Percentiles rank a stretch among this genome's conserved stretches.
These are phyloP conservation scores for Microtus oregoni DNA, from an alignment of 2,113 vertebrate species.

Conservation along the genomic window DNA sequence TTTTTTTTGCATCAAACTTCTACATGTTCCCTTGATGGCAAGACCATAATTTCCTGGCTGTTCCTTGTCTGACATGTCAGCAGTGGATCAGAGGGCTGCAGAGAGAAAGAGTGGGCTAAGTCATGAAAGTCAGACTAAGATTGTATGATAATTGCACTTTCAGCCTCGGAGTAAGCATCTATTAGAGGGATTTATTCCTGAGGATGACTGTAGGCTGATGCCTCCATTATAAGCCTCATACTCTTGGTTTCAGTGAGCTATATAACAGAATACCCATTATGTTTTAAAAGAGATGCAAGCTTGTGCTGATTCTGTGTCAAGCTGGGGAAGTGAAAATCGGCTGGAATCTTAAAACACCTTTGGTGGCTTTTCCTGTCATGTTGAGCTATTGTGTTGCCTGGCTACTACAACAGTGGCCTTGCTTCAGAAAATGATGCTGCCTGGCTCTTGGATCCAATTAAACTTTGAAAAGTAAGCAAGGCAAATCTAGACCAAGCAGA, in stretches of 20 bases:
- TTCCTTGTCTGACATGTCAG: conserved; percentile 56
- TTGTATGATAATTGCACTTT: conserved; percentile 23
- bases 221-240: conserved; percentile 60
- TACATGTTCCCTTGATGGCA: conserved; percentile 2
- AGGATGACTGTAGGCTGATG: conserved; percentile 47
- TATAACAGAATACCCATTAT: conserved; percentile 62
- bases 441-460: conserved; percentile 28
- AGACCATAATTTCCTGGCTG: conserved; percentile 67
- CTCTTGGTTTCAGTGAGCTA: conserved; percentile 65
- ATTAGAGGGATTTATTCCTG: conserved; percentile 66
- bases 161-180: conserved; percentile 16
- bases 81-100: conserved; percentile 47
- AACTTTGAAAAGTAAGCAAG: not conserved
- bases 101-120: conserved; percentile 46
- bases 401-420: conserved; percentile 46
- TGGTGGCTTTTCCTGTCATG: conserved; percentile 60
- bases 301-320: conserved; percentile 69
- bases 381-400: conserved; percentile 63
- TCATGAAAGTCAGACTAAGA: conserved; percentile 1
- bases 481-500: conserved; percentile 33
- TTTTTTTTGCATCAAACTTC: conserved; percentile 53
- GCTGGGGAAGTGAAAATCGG: conserved; percentile 64
- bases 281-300: conserved; percentile 69
- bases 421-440: conserved; percentile 55
- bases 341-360: conserved; percentile 75